Evolutionary conservation across 2,888 invertebrate species (phyloP).

Genomic region (Drosophila antonietae): DNA sequence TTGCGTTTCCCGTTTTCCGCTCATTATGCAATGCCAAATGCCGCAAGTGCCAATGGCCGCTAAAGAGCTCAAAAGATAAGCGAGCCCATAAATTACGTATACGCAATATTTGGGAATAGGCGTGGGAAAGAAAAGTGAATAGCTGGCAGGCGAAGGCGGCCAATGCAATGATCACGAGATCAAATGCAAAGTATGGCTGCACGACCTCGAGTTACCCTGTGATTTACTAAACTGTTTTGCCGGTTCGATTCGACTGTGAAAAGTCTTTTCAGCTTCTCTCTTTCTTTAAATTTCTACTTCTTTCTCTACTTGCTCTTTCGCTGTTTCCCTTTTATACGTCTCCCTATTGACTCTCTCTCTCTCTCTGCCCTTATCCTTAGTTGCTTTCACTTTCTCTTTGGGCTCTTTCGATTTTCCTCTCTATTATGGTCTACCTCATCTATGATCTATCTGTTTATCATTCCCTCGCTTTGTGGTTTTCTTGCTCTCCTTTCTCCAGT

Average conservation of each 20-base stretch:
- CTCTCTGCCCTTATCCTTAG: too few relatives aligned
- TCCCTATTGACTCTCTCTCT: background rate
- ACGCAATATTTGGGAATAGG: constrained; percentile 25
- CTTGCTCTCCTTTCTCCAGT: background rate
- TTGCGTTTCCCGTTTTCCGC: background rate
- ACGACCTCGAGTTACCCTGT: constrained; percentile 5
- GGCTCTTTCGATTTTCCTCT: too few relatives aligned
- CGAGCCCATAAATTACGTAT: constrained; percentile 52
- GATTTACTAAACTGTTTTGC: background rate
- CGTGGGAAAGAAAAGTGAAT: background rate
- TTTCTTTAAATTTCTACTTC: background rate
- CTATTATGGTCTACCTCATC: too few relatives aligned
- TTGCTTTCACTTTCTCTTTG: too few relatives aligned
- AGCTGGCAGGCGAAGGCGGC: background rate
- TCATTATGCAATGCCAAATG: constrained; percentile 43
- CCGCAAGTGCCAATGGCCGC: constrained; percentile 38
- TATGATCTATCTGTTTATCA: too few relatives aligned
- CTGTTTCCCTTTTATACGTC: accelerated
- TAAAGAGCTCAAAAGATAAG: constrained; percentile 40
- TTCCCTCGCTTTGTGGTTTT: background rate
- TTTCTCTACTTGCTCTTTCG: background rate
- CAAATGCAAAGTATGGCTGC: background rate
- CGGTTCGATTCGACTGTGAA: background rate
- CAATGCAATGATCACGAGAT: background rate
- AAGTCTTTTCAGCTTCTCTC: background rate